A percentile compares a stretch with the other conserved stretches of the same genome.
phyloP scores from a whole-genome alignment of 1,140 invertebrate genomes.

The Calliopsis andreniformis region DNA sequence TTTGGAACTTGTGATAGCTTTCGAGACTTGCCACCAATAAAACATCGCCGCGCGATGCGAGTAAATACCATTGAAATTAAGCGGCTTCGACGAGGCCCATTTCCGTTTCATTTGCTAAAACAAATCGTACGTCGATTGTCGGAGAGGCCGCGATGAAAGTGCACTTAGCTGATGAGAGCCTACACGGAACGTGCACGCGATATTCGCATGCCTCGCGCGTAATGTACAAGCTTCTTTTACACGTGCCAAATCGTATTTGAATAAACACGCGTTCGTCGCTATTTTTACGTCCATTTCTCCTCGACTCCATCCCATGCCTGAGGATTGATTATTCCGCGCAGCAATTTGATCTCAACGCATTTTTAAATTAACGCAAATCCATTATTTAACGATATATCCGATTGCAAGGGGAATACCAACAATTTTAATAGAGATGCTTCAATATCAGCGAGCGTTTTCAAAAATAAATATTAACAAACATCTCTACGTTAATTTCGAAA shows the following conservation, averaged over 20 bases:
- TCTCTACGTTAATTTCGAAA: too few species aligned
- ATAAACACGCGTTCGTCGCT: constrained; percentile 46
- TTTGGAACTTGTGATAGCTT: too few species aligned
- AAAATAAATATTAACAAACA: too few species aligned
- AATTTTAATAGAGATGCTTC: too few species aligned
- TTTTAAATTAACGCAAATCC: not conserved
- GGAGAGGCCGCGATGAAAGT: constrained; percentile 62
- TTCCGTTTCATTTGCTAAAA: constrained; percentile 73
- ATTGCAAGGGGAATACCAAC: too few species aligned
- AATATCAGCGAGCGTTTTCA: too few species aligned
- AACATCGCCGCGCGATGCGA: constrained; percentile 6
- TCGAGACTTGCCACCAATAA: not conserved
- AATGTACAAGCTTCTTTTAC: constrained; percentile 52
- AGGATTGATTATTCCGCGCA: constrained; percentile 5
- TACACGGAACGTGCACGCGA: constrained; percentile 71
- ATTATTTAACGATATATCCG: too few species aligned
- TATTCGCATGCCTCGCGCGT: constrained; percentile 64
- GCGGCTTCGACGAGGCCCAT: constrained; percentile 59
- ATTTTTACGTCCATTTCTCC: constrained; percentile 29
- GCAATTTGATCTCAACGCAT: not conserved
- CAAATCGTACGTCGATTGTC: constrained; percentile 69
- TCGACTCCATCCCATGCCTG: constrained; percentile 9
- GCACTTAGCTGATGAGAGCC: constrained; percentile 75
- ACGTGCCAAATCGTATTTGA: constrained; percentile 59
- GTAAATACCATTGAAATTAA: constrained; percentile 55